Percentiles rank a stretch among this genome's conserved stretches.
phyloP scores from a whole-genome alignment of 2,113 vertebrate genomes.

The Phodopus roborovskii region DNA sequence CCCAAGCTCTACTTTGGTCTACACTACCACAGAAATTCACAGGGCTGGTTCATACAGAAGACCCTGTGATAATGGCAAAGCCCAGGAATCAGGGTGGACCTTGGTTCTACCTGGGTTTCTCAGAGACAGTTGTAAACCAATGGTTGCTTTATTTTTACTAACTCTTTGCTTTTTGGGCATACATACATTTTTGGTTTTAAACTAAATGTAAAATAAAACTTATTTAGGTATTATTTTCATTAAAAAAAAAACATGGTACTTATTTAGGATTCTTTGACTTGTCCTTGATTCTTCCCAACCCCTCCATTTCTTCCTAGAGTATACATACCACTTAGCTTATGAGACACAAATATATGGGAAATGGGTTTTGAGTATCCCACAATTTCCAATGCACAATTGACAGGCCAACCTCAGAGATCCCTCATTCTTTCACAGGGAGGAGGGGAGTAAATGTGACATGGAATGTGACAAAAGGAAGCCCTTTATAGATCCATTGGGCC shows the following conservation, averaged over 20 bases:
- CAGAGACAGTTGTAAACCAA: neutral
- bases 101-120: neutral
- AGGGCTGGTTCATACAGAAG: neutral
- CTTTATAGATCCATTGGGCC: neutral
- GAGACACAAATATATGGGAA: neutral
- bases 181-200: slow-evolving; percentile 24
- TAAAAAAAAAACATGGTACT: neutral
- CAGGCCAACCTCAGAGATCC: neutral
- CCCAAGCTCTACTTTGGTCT: neutral
- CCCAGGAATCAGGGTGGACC: neutral
- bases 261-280: neutral
- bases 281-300: neutral
- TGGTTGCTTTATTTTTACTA: neutral
- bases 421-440: neutral
- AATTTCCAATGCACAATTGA: neutral
- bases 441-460: neutral
- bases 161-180: neutral
- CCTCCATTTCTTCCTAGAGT: neutral
- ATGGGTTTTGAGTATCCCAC: neutral
- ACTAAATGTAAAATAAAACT: slow-evolving; percentile 34
- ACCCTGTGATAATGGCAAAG: neutral
- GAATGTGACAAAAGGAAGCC: neutral
- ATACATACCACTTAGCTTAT: neutral
- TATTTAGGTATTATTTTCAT: slow-evolving; percentile 29
- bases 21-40: neutral